Conservation (phyloP, 1,140 invertebrate species). For the Brachystomella parvula region DNA sequence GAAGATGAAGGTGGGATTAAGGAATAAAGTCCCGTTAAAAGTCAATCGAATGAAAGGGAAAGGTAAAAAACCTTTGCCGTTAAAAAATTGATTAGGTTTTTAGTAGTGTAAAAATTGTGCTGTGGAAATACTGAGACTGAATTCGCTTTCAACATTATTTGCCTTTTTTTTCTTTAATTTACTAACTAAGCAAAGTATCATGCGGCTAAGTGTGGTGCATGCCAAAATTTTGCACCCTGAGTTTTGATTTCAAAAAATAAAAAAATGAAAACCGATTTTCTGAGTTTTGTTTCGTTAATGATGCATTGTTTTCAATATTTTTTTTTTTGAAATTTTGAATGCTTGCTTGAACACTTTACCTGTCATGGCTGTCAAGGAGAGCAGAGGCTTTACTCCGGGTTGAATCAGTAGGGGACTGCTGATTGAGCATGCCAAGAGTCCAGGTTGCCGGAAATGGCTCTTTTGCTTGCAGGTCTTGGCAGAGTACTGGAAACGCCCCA, state of each 20-base stretch:
- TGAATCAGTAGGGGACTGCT: not conserved
- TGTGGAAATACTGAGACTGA: too few relatives aligned
- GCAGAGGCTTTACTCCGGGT: conserved; percentile 7
- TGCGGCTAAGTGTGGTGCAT: not conserved
- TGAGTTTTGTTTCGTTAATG: not conserved
- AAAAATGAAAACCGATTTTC: not conserved
- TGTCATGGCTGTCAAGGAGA: conserved; percentile 10
- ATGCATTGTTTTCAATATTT: not conserved
- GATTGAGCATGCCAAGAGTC: not conserved
- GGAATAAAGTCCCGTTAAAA: too few relatives aligned
- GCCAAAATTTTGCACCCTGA: not conserved
- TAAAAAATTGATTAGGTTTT: too few relatives aligned
- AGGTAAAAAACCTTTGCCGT: too few relatives aligned
- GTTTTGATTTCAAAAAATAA: not conserved
- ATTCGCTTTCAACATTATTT: too few relatives aligned
- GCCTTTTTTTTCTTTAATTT: not conserved
- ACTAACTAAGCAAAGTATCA: not conserved
- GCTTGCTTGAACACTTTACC: too few relatives aligned
- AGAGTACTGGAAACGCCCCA: not conserved
- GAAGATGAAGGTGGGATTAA: too few relatives aligned
- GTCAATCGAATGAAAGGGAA: too few relatives aligned
- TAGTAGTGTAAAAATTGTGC: too few relatives aligned
- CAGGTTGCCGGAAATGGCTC: not conserved
- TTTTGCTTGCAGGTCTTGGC: not conserved
- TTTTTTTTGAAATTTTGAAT: too few relatives aligned